These are phyloP conservation scores for Antechinus stuartii DNA, from an alignment of 2,113 vertebrate genomes.

Conservation along the genomic window DNA sequence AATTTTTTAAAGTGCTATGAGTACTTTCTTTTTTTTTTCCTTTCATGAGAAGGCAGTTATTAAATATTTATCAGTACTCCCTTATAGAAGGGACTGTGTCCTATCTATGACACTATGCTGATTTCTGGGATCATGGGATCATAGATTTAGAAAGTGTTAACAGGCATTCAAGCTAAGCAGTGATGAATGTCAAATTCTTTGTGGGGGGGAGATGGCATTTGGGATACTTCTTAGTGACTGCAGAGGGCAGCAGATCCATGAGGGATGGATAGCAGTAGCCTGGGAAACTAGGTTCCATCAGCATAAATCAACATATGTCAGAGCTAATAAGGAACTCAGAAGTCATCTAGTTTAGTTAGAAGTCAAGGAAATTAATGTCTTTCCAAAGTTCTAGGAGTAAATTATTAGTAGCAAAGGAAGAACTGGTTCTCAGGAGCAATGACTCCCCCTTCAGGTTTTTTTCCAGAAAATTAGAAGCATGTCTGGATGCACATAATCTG, in stretches of 20 bases:
- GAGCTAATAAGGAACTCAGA: background rate
- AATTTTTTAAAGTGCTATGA: background rate
- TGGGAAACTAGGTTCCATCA: background rate
- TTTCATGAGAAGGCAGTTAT: background rate
- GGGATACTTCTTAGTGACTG: background rate
- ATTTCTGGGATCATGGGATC: background rate
- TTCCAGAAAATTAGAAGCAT: background rate
- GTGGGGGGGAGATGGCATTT: background rate
- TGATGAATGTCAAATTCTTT: background rate
- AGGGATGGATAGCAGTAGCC: background rate
- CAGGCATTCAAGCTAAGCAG: too few species aligned
- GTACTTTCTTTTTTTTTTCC: background rate
- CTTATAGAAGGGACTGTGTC: background rate
- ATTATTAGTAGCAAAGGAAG: background rate
- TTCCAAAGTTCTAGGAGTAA: background rate
- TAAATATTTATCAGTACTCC: background rate
- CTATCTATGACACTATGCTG: background rate
- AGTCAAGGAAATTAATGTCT: background rate
- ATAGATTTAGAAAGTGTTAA: background rate
- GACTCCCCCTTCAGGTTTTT: background rate
- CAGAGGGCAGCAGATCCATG: background rate
- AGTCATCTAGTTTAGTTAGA: background rate
- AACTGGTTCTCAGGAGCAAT: background rate
- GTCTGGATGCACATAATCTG: background rate
- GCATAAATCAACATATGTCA: background rate